A percentile compares a stretch with the other conserved stretches of the same genome.
Evolutionary conservation across 64 coral and sea anemone genomes (phyloP).

Genomic region (Montipora foliosa): DNA sequence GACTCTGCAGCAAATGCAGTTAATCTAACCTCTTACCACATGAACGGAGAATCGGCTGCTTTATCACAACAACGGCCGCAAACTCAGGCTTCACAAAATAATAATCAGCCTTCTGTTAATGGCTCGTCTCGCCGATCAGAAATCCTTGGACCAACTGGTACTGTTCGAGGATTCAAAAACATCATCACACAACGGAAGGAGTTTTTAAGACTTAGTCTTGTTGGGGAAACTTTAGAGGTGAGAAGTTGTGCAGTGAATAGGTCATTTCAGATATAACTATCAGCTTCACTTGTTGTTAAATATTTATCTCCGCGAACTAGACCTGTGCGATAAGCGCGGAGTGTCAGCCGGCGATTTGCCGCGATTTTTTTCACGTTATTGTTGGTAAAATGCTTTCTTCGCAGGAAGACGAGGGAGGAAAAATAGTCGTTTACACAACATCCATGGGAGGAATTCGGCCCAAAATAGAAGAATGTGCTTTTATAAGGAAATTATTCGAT

Average conservation of each 20-base stretch:
- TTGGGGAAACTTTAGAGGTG: conserved; percentile 34
- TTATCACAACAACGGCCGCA: background rate
- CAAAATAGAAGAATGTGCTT: conserved; percentile 78
- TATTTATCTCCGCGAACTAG: conserved; percentile 14
- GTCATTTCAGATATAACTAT: background rate
- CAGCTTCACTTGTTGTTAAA: conserved; percentile 15
- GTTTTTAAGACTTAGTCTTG: conserved; percentile 25
- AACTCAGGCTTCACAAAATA: background rate
- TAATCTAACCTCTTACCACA: background rate
- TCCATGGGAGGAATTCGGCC: conserved; percentile 96
- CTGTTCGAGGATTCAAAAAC: conserved; percentile 67
- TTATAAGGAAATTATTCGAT: conserved; percentile 90
- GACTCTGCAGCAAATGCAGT: conserved; percentile 17
- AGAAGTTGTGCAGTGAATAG: background rate
- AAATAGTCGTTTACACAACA: conserved; percentile 95
- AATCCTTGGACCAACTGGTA: conserved; percentile 69
- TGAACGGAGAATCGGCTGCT: conserved; percentile 7
- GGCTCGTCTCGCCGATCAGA: background rate
- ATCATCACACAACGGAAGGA: conserved; percentile 68
- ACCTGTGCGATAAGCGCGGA: background rate
- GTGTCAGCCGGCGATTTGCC: background rate
- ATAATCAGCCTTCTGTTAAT: background rate
- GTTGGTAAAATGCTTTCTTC: conserved; percentile 9
- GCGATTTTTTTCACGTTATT: background rate
- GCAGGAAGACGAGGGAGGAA: conserved; percentile 59